phyloP scores from a whole-genome alignment of 1,140 invertebrate genomes.

The Drosophila miranda region DNA sequence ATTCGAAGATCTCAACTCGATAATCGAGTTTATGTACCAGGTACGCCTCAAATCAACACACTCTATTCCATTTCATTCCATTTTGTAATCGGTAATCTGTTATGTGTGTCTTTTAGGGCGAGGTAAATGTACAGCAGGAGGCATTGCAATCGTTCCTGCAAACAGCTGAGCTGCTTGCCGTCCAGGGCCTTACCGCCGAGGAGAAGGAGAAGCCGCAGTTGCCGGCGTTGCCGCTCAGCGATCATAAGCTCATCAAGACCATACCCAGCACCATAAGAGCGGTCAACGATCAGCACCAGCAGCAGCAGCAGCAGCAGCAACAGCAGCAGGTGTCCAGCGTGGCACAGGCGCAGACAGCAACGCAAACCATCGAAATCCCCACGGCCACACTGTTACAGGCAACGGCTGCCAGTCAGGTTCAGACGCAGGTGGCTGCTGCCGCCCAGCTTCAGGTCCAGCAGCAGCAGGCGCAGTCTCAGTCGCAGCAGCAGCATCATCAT shows the following conservation, averaged over 20 bases:
- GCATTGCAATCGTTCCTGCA: slow-evolving; percentile 93
- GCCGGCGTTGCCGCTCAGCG: slow-evolving; percentile 69
- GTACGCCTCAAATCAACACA: slow-evolving; percentile 30
- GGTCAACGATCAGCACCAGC: slow-evolving; percentile 59
- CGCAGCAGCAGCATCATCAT: slow-evolving; percentile 63
- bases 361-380: slow-evolving; percentile 79
- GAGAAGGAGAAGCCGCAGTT: slow-evolving; percentile 79
- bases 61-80: too few relatives aligned
- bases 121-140: slow-evolving; percentile 95
- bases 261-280: slow-evolving; percentile 80
- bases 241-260: slow-evolving; percentile 81
- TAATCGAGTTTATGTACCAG: slow-evolving; percentile 93
- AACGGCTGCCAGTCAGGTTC: slow-evolving; percentile 64
- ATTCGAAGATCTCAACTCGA: slow-evolving; percentile 90
- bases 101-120: slow-evolving; percentile 84
- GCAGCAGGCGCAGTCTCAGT: slow-evolving; percentile 42
- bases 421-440: slow-evolving; percentile 60
- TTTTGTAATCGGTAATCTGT: not conserved
- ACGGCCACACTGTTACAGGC: slow-evolving; percentile 72
- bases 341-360: slow-evolving; percentile 50
- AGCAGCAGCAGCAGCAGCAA: slow-evolving; percentile 28
- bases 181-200: slow-evolving; percentile 91
- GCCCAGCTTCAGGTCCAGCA: slow-evolving; percentile 54
- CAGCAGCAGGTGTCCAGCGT: slow-evolving; percentile 43
- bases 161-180: slow-evolving; percentile 93